Conservation (phyloP, 2,888 invertebrate genomes). For the Athrips mouffetella region DNA sequence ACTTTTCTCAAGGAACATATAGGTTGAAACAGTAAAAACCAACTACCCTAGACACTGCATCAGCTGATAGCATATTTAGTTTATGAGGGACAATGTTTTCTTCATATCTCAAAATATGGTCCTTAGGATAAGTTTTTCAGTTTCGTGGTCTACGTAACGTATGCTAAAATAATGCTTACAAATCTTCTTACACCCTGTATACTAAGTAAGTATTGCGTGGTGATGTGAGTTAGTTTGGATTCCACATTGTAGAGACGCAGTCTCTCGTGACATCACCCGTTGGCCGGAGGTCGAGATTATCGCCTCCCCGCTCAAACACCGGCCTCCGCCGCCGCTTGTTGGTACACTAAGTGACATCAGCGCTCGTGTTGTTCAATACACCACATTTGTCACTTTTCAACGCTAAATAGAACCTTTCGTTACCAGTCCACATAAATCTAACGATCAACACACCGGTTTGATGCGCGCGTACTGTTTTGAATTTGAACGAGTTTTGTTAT, state of each 20-base stretch:
- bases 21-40: too few relatives aligned
- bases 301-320: constrained; percentile 44
- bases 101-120: too few relatives aligned
- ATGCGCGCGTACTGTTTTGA: neutral
- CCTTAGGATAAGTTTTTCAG: too few relatives aligned
- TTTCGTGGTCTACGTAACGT: too few relatives aligned
- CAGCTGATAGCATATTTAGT: too few relatives aligned
- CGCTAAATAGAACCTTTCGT: constrained; percentile 29
- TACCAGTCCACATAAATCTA: neutral
- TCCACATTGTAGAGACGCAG: constrained; percentile 3
- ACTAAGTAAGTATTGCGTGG: neutral
- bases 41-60: too few relatives aligned
- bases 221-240: neutral
- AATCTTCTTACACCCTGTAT: too few relatives aligned
- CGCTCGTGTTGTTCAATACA: constrained; percentile 37
- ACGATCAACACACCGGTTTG: constrained; percentile 3
- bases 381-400: constrained; percentile 29
- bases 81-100: too few relatives aligned
- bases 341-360: constrained; percentile 65
- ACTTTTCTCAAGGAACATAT: too few relatives aligned
- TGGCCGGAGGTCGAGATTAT: constrained; percentile 64
- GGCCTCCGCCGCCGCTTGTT: constrained; percentile 51
- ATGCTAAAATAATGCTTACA: too few relatives aligned
- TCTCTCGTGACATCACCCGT: constrained; percentile 58
- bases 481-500: neutral